Percentiles rank a stretch among this genome's conserved stretches.
These are phyloP conservation scores for Caenorhabditis auriculariae DNA, from an alignment of 2,888 invertebrate genomes.

Conservation along the genomic window DNA sequence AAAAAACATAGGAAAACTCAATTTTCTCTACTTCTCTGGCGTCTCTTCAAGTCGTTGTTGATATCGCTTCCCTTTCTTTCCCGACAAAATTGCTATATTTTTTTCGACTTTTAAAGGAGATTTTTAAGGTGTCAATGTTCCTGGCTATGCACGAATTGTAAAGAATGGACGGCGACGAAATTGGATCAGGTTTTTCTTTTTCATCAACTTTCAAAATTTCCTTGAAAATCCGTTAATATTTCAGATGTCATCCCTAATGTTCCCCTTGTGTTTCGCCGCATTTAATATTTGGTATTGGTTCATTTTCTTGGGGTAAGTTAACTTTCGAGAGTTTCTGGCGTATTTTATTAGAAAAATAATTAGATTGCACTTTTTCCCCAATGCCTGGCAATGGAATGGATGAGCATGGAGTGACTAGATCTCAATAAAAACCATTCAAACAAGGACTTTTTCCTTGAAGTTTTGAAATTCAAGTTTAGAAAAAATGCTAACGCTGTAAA, in stretches of 20 bases:
- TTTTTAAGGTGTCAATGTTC: slow-evolving; percentile 56
- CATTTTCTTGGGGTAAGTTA: slow-evolving; percentile 60
- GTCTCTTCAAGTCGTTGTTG: too few relatives aligned
- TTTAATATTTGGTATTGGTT: slow-evolving; percentile 64
- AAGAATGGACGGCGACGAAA: slow-evolving; percentile 60
- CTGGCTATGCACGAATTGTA: slow-evolving; percentile 60
- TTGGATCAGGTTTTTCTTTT: slow-evolving; percentile 48
- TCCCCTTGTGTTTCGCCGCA: slow-evolving; percentile 56
- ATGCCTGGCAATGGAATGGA: too few relatives aligned
- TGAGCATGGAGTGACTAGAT: too few relatives aligned
- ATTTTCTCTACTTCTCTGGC: too few relatives aligned
- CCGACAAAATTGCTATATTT: slow-evolving; percentile 4
- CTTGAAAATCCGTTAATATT: slow-evolving; percentile 10
- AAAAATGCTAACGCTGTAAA: too few relatives aligned
- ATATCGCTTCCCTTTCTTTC: too few relatives aligned
- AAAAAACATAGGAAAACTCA: not conserved
- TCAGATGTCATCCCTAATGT: slow-evolving; percentile 56
- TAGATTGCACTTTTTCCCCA: too few relatives aligned
- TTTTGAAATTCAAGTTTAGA: too few relatives aligned
- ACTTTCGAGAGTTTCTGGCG: too few relatives aligned
- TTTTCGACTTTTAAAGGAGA: not conserved
- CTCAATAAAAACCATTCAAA: too few relatives aligned
- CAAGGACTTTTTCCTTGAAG: too few relatives aligned
- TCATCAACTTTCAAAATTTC: not conserved
- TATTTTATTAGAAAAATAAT: too few relatives aligned